Conservation (phyloP, 2,113 vertebrate species). For the Neolamprologus modestus region DNA sequence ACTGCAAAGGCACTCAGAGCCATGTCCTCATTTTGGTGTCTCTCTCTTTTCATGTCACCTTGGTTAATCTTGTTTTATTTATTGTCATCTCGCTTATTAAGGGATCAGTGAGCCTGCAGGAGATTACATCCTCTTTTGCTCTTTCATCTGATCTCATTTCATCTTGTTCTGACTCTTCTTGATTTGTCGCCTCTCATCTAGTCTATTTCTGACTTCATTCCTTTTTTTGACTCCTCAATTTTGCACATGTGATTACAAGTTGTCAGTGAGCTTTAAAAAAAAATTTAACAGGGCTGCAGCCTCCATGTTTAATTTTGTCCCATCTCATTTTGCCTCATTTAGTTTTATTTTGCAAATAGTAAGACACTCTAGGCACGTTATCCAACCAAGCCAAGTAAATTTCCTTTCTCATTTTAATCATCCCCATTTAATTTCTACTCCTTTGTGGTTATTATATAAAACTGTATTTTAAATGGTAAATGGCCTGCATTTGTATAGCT, state of each 20-base stretch:
- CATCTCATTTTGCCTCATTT: neutral
- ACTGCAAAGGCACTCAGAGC: neutral
- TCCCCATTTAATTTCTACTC: neutral
- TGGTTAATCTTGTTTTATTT: neutral
- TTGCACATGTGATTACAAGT: neutral
- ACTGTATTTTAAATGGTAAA: neutral
- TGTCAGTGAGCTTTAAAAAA: neutral
- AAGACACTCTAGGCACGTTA: neutral
- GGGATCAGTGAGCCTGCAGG: neutral
- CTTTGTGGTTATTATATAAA: neutral
- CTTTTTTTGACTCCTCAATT: neutral
- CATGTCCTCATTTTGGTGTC: neutral
- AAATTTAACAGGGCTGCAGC: neutral
- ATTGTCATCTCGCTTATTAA: neutral
- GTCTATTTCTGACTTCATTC: neutral
- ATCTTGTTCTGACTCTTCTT: neutral
- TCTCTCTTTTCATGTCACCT: slow-evolving; percentile 1
- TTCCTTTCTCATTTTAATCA: neutral
- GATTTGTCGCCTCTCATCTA: neutral
- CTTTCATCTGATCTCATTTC: neutral
- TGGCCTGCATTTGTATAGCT: too few species aligned
- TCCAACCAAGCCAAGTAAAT: neutral
- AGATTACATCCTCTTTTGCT: neutral
- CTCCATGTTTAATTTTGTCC: neutral
- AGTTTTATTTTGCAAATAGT: neutral